Evolutionary conservation across 2,888 invertebrate species (phyloP), one percentile per base, ranked within the genome.

Genomic region (Eustalomyia histrio): DNA sequence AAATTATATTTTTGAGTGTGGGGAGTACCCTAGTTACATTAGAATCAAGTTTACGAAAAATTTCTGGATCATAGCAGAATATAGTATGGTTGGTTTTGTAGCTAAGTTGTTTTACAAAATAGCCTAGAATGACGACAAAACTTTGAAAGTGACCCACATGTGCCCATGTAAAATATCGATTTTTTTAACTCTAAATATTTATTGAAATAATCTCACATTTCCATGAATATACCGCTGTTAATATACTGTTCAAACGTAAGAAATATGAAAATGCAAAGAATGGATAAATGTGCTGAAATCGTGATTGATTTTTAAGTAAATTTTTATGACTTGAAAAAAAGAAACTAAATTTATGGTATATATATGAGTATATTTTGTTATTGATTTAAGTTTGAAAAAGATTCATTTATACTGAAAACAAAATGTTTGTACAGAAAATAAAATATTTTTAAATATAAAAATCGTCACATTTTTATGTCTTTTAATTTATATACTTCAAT

Each of bases 261-360:
- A 0, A 43, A 47, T 47, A 47, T 47, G 14, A 47, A 47, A n/a
- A 47, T 47, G 3, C 1, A 47, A 47, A n/a, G 43, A 47, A 47
- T 47, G 14, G 47, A 63, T 33, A 12, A 47, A 53, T 43, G 67
- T 65, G 55, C 43, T 43, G 53, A 71, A 63, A 58, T 57, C 55
- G 29, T 74, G 74, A 74, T 74, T 74, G 65, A 57, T 74, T 74
- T 74, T 74, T 74, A 74, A 74, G 57, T 65, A 74, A 50, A 64
- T n/a, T 74, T 74, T 65, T 74, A 74, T 52, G 74, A 65, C 18
- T 65, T 60, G 50, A 55, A 63, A 43, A 39, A 33, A 33, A n/a
- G 21, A n/a, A 24, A 57, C 21, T 1, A 57, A 57, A 24, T 57
- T 21, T 12, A 18, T 21, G 10, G 21, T 53, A 21, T 17, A n/a